Percentiles rank a stretch among this genome's conserved stretches.
Conservation (phyloP, 2,113 vertebrate species). For the Leucopsar rothschildi region DNA sequence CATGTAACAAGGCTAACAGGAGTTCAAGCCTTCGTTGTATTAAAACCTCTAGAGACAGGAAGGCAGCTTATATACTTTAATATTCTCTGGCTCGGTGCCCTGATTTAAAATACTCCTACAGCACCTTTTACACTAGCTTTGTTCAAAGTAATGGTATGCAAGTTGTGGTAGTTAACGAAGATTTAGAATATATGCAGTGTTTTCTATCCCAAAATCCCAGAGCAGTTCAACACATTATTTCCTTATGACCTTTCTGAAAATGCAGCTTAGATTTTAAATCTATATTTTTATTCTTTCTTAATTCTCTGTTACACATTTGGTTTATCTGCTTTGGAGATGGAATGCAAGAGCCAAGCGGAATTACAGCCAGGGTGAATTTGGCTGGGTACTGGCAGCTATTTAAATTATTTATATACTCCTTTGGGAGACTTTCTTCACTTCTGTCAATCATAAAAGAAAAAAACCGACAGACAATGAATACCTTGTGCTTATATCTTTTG, state of each 20-base stretch:
- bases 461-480: neutral
- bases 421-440: neutral
- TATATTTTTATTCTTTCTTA: neutral
- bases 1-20: slow-evolving; percentile 17
- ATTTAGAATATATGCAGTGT: neutral
- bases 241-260: neutral
- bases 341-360: neutral
- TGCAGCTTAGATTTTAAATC: neutral
- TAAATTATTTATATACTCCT: slow-evolving; percentile 37
- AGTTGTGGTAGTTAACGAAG: neutral
- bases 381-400: neutral
- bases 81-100: slow-evolving; percentile 11
- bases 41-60: neutral
- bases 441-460: neutral
- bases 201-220: neutral
- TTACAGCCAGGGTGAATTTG: neutral
- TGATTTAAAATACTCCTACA: neutral
- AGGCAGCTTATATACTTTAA: slow-evolving; percentile 5
- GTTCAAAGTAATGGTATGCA: neutral
- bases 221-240: neutral
- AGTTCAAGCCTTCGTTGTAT: neutral
- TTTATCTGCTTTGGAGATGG: neutral
- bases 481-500: neutral
- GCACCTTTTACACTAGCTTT: neutral
- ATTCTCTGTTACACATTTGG: neutral